phyloP scores from a whole-genome alignment of 2,888 invertebrate genomes.

The Prosopocoilus inquinatus region DNA sequence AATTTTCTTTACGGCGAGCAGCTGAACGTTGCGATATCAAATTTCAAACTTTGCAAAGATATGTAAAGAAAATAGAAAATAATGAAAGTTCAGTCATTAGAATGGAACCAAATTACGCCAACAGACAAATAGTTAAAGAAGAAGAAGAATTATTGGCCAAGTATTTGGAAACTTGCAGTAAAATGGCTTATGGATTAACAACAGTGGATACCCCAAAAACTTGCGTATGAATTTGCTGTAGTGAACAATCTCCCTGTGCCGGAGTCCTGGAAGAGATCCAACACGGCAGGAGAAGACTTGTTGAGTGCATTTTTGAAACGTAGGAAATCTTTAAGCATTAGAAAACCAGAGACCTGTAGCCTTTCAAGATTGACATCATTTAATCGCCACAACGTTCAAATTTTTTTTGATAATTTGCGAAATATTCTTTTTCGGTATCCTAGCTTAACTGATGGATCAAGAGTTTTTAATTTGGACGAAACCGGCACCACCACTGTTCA shows the following conservation, averaged over 20 bases:
- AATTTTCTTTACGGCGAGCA: too few relatives aligned
- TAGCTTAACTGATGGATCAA: not conserved
- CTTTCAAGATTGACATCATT: constrained; percentile 5
- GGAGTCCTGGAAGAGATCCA: constrained; percentile 3
- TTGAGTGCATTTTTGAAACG: constrained; percentile 14
- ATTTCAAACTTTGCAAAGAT: too few relatives aligned
- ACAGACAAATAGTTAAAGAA: too few relatives aligned
- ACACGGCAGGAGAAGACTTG: constrained; percentile 8
- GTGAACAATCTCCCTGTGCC: constrained; percentile 20
- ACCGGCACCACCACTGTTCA: constrained; percentile 17
- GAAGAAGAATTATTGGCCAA: too few relatives aligned
- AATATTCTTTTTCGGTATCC: constrained; percentile 2
- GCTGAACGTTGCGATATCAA: too few relatives aligned
- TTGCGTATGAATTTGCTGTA: constrained; percentile 26
- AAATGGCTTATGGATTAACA: constrained; percentile 21
- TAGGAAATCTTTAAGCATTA: constrained; percentile 3
- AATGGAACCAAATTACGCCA: too few relatives aligned
- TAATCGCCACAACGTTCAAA: constrained; percentile 9
- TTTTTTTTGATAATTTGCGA: constrained; percentile 18
- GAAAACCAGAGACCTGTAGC: constrained; percentile 16
- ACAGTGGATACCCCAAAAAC: constrained; percentile 14
- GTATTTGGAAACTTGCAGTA: constrained; percentile 1
- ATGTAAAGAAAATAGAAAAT: too few relatives aligned
- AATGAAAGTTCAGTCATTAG: too few relatives aligned
- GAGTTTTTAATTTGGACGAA: constrained; percentile 16